Percentiles rank a stretch among this genome's conserved stretches.
These are phyloP conservation scores for Octonoba sinensis DNA, from an alignment of 2,888 invertebrate species.

Conservation along the genomic window DNA sequence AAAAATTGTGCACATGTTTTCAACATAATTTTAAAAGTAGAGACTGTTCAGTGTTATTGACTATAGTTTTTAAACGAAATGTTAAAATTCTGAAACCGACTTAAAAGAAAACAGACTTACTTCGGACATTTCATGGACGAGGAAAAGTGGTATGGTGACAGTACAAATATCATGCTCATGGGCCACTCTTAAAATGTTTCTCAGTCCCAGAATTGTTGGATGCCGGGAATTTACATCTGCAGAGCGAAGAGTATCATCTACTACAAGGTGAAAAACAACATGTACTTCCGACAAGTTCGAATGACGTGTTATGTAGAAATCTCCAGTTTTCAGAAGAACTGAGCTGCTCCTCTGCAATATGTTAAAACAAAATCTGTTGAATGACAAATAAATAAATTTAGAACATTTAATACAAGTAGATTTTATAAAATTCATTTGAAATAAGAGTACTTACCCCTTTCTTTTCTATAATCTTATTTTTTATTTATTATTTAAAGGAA, in stretches of 20 bases:
- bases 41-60: too few species aligned
- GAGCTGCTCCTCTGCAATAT: slow-evolving; percentile 71
- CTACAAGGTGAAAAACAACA: slow-evolving; percentile 94
- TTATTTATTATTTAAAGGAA: too few species aligned
- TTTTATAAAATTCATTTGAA: not conserved
- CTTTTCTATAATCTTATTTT: too few species aligned
- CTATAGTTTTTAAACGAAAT: too few species aligned
- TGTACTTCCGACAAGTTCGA: slow-evolving; percentile 95
- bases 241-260: slow-evolving; percentile 78
- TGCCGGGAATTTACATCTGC: slow-evolving; percentile 96
- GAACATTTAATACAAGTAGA: not conserved
- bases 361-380: not conserved
- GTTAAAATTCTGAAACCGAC: too few species aligned
- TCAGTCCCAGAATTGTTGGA: slow-evolving; percentile 91
- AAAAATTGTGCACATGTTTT: too few species aligned
- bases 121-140: slow-evolving; percentile 94
- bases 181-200: slow-evolving; percentile 95
- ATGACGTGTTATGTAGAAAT: slow-evolving; percentile 83
- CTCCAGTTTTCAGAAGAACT: slow-evolving; percentile 81
- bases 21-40: too few species aligned
- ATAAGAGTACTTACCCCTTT: too few species aligned
- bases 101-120: slow-evolving; percentile 73
- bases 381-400: not conserved
- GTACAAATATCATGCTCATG: slow-evolving; percentile 94
- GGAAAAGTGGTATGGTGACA: slow-evolving; percentile 90